phyloP scores from a whole-genome alignment of 92 coral and sea anemone species.

The Ricordea florida region DNA sequence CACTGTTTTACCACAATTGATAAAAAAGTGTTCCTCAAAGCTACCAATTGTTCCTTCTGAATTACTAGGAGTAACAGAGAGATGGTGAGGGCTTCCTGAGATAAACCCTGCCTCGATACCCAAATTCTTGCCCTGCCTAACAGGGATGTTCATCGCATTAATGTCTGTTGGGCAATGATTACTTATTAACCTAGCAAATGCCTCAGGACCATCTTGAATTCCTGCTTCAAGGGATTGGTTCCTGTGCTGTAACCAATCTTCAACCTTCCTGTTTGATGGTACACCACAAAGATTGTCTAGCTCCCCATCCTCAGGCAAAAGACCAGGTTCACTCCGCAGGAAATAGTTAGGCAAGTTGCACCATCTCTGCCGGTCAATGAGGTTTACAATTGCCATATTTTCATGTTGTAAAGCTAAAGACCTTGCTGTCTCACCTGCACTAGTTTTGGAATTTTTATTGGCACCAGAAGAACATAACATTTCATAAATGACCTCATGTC shows the following conservation, averaged over 20 bases:
- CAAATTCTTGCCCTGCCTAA: background rate
- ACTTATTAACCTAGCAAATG: slow-evolving; percentile 61
- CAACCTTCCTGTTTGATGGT: slow-evolving; percentile 39
- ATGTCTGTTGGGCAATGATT: slow-evolving; percentile 1
- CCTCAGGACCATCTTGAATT: slow-evolving; percentile 82
- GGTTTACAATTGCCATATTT: slow-evolving; percentile 70
- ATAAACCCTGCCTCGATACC: background rate
- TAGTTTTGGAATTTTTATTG: slow-evolving; percentile 56
- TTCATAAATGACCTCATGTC: slow-evolving; percentile 76
- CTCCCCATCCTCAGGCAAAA: slow-evolving; percentile 33
- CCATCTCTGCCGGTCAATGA: slow-evolving; percentile 66
- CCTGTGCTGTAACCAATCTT: slow-evolving; percentile 46
- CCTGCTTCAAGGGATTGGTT: slow-evolving; percentile 24
- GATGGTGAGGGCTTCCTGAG: slow-evolving; percentile 34
- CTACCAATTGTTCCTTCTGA: slow-evolving; percentile 48
- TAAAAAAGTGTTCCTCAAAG: slow-evolving; percentile 71
- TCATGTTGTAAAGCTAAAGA: slow-evolving; percentile 62
- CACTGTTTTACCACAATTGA: slow-evolving; percentile 58
- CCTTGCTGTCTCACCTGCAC: slow-evolving; percentile 64
- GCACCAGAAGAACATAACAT: slow-evolving; percentile 61
- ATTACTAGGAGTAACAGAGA: slow-evolving; percentile 42
- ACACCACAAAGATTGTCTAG: background rate
- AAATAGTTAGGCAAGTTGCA: slow-evolving; percentile 28
- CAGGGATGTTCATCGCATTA: slow-evolving; percentile 19
- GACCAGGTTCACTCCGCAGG: slow-evolving; percentile 89